A percentile compares a stretch with the other conserved stretches of the same genome.
phyloP scores from a whole-genome alignment of 2,888 invertebrate species.

The Automeris io region DNA sequence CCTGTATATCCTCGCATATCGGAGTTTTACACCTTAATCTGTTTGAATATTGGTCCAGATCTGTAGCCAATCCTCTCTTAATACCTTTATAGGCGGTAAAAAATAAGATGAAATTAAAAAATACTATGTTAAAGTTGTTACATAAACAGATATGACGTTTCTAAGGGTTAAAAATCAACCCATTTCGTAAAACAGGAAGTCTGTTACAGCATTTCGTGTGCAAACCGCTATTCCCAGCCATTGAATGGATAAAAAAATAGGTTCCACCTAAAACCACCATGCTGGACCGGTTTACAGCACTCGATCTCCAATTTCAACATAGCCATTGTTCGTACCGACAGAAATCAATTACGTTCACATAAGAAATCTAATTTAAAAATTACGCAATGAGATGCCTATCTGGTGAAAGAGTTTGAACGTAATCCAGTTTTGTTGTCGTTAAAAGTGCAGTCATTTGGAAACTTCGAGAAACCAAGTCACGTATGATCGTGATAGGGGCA shows the following conservation, averaged over 20 bases:
- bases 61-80: too few relatives aligned
- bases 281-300: constrained; percentile 19
- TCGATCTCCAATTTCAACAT: constrained; percentile 49
- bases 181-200: neutral
- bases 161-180: neutral
- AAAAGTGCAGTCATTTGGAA: too few relatives aligned
- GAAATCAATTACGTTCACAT: constrained; percentile 60
- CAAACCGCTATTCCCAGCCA: constrained; percentile 14
- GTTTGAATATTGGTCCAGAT: too few relatives aligned
- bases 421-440: too few relatives aligned
- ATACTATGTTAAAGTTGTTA: too few relatives aligned
- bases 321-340: constrained; percentile 48
- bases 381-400: constrained; percentile 48
- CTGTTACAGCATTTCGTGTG: neutral
- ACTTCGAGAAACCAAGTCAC: too few relatives aligned
- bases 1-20: too few relatives aligned
- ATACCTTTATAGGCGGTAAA: too few relatives aligned
- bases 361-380: constrained; percentile 54
- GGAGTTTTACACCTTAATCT: too few relatives aligned
- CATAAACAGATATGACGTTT: too few relatives aligned
- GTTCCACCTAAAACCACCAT: constrained; percentile 10
- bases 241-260: constrained; percentile 13
- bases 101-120: too few relatives aligned
- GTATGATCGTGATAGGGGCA: too few relatives aligned
- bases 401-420: constrained; percentile 27